Evolutionary conservation across 2,888 invertebrate species (phyloP).

Genomic region (Electrophaes corylata): DNA sequence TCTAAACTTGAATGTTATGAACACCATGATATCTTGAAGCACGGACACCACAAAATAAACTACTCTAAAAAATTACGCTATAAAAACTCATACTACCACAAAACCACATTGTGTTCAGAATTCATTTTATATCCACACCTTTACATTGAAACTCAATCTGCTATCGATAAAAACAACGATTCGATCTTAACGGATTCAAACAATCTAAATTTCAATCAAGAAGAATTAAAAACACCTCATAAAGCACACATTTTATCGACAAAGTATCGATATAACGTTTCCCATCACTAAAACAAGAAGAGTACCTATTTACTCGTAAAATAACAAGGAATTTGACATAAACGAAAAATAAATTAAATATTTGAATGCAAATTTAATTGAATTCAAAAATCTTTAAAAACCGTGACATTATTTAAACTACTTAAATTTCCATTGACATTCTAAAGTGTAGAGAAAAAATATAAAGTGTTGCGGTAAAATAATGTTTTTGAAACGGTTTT

Average conservation of each 20-base stretch:
- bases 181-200: slow-evolving; percentile 43
- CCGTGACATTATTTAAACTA: slow-evolving; percentile 2
- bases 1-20: not conserved
- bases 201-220: slow-evolving; percentile 50
- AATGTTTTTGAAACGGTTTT: not conserved
- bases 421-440: slow-evolving; percentile 1
- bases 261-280: slow-evolving; percentile 30
- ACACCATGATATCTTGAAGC: not conserved
- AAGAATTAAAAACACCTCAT: slow-evolving; percentile 47
- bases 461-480: not conserved
- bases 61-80: slow-evolving; percentile 46
- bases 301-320: not conserved
- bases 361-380: slow-evolving; percentile 5
- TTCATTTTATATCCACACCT: slow-evolving; percentile 51
- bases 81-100: slow-evolving; percentile 43
- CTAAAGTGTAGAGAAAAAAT: not conserved
- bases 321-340: slow-evolving; percentile 1
- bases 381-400: slow-evolving; percentile 8
- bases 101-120: slow-evolving; percentile 44
- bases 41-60: slow-evolving; percentile 44
- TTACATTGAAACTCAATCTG: slow-evolving; percentile 47
- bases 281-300: slow-evolving; percentile 26
- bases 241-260: slow-evolving; percentile 38
- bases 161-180: slow-evolving; percentile 45
- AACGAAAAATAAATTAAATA: slow-evolving; percentile 15